Conservation (phyloP, 2,113 vertebrate genomes). For the Limanda limanda region DNA sequence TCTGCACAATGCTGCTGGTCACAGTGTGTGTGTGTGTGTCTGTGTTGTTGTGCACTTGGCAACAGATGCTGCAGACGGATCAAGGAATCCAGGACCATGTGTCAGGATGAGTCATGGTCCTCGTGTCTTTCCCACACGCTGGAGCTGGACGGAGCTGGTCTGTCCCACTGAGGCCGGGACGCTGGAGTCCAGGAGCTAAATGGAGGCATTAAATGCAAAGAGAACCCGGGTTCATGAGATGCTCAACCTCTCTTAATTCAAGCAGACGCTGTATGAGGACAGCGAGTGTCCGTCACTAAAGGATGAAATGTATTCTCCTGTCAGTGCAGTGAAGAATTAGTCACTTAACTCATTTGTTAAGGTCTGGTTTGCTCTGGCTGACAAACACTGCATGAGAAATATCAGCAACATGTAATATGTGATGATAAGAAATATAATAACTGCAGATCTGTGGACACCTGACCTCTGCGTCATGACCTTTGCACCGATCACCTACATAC, state of each 20-base stretch:
- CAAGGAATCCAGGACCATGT: conserved; percentile 94
- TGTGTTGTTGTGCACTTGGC: conserved; percentile 92
- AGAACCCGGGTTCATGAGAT: neutral
- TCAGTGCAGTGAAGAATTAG: too few relatives aligned
- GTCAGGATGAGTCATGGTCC: conserved; percentile 93
- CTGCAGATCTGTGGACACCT: too few relatives aligned
- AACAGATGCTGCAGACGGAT: conserved; percentile 92
- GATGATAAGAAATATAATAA: too few relatives aligned
- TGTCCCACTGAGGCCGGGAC: neutral
- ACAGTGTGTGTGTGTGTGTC: conserved; percentile 91
- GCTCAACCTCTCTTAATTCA: neutral
- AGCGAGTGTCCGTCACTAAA: neutral
- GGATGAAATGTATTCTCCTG: too few relatives aligned
- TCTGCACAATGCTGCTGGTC: conserved; percentile 84
- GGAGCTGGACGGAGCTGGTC: neutral
- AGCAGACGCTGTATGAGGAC: neutral
- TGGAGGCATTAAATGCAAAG: neutral
- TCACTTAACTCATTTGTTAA: neutral
- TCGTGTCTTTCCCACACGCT: conserved; percentile 85
- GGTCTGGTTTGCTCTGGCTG: too few relatives aligned
- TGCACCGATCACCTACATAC: too few relatives aligned
- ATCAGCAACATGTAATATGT: too few relatives aligned
- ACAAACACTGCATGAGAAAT: too few relatives aligned
- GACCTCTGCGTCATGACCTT: too few relatives aligned
- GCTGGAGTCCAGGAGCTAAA: neutral